Percentiles rank a stretch among this genome's conserved stretches.
These are phyloP conservation scores for Chymomyza caudatula DNA, from an alignment of 2,888 invertebrate genomes.

Conservation along the genomic window DNA sequence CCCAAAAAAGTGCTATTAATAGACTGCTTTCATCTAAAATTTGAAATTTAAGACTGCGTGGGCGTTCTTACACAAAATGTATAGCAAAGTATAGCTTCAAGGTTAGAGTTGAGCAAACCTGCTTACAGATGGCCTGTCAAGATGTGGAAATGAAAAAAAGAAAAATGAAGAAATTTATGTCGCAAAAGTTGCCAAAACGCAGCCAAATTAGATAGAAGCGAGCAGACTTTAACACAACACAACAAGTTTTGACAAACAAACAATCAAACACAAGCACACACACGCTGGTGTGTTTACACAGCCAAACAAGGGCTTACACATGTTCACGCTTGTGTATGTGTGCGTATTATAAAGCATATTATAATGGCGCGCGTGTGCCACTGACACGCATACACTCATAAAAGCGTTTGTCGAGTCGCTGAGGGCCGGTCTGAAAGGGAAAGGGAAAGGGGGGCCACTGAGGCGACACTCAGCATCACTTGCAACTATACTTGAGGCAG, in stretches of 20 bases:
- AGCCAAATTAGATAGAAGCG: constrained; percentile 48
- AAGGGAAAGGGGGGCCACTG: constrained; percentile 8
- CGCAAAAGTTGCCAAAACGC: constrained; percentile 3
- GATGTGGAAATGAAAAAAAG: constrained; percentile 63
- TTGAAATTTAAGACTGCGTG: no score
- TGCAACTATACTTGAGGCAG: constrained; percentile 60
- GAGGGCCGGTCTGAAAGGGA: not conserved
- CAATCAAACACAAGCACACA: constrained; percentile 21
- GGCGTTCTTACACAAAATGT: no score
- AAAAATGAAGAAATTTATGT: constrained; percentile 64
- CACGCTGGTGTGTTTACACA: constrained; percentile 7
- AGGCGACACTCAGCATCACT: constrained; percentile 53
- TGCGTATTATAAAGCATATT: constrained; percentile 11
- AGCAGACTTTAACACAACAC: constrained; percentile 13
- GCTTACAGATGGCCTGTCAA: constrained; percentile 46
- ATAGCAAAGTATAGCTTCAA: no score
- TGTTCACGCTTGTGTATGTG: constrained; percentile 34
- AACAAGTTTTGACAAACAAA: constrained; percentile 51
- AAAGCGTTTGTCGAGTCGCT: not conserved
- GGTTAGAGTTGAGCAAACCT: no score
- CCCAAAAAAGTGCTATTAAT: no score
- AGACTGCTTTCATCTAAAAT: no score
- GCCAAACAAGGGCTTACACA: constrained; percentile 30
- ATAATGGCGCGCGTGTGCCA: constrained; percentile 64
- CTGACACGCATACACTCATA: constrained; percentile 48